These are phyloP conservation scores for Vulpes vulpes DNA, from an alignment of 2,113 vertebrate species.

Conservation along the genomic window DNA sequence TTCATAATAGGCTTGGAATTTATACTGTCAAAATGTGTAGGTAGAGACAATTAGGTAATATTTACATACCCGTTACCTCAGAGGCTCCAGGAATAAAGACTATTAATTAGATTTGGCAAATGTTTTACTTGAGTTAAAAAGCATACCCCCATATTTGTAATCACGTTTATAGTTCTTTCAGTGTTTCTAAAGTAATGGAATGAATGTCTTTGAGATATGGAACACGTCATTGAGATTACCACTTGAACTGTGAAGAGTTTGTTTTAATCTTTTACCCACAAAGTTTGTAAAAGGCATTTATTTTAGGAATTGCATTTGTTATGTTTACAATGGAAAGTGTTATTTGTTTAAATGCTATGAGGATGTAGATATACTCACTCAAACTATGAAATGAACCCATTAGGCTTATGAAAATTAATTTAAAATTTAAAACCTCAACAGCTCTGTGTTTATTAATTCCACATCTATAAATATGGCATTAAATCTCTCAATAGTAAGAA, in stretches of 20 bases:
- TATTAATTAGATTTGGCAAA: not conserved
- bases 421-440: not conserved
- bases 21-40: not conserved
- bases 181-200: not conserved
- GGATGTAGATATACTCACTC: not conserved
- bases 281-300: not conserved
- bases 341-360: not conserved
- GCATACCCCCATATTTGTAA: not conserved
- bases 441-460: not conserved
- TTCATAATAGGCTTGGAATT: not conserved
- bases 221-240: not conserved
- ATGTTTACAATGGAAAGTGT: not conserved
- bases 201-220: not conserved
- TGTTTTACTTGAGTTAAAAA: conserved; percentile 35
- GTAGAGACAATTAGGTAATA: not conserved
- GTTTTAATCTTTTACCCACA: not conserved
- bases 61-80: not conserved
- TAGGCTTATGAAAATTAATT: not conserved
- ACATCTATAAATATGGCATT: not conserved
- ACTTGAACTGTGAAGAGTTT: not conserved
- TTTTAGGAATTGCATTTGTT: not conserved
- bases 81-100: not conserved
- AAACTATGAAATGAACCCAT: not conserved
- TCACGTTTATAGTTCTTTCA: not conserved
- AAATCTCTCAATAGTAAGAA: not conserved